Conservation (phyloP, 53 echinoderm and acorn worm genomes). For the Holothuria leucospilota region DNA sequence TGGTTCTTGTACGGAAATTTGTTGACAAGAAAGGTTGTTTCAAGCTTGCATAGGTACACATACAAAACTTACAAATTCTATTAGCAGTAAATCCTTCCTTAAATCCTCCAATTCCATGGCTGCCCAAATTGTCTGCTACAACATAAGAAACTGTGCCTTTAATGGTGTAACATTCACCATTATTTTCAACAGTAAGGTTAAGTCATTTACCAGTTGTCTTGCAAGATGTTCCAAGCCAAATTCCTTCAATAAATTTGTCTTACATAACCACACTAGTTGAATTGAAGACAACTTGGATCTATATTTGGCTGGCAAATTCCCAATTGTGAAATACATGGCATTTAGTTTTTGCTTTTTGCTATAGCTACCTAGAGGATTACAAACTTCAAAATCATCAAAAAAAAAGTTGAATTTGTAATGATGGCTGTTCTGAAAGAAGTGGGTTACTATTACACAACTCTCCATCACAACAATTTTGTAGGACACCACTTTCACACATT, state of each 20-base stretch:
- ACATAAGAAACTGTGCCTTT: constrained; percentile 26
- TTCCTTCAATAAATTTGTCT: constrained; percentile 1
- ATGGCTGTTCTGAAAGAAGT: not conserved
- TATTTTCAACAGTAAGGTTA: not conserved
- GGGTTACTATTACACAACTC: too few species aligned
- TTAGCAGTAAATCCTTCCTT: constrained; percentile 37
- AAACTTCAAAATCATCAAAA: constrained; percentile 21
- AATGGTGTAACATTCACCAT: not conserved
- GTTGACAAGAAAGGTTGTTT: constrained; percentile 2
- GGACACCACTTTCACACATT: too few species aligned
- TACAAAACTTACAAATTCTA: not conserved
- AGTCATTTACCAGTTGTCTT: too few species aligned
- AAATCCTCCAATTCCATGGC: constrained; percentile 3
- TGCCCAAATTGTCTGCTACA: constrained; percentile 28
- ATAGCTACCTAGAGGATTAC: constrained; percentile 23
- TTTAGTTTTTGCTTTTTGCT: constrained; percentile 22
- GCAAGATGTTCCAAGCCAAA: not conserved
- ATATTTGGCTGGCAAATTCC: not conserved
- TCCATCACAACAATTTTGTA: too few species aligned
- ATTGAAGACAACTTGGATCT: constrained; percentile 10
- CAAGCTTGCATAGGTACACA: constrained; percentile 15
- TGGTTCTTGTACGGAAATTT: not conserved
- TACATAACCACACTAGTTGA: constrained; percentile 11
- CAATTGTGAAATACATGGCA: constrained; percentile 23
- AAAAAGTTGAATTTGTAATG: constrained; percentile 28